Percentiles rank a stretch among this genome's conserved stretches.
Conservation (phyloP, 2,797 vertebrate species). For the Alectoris magna region DNA sequence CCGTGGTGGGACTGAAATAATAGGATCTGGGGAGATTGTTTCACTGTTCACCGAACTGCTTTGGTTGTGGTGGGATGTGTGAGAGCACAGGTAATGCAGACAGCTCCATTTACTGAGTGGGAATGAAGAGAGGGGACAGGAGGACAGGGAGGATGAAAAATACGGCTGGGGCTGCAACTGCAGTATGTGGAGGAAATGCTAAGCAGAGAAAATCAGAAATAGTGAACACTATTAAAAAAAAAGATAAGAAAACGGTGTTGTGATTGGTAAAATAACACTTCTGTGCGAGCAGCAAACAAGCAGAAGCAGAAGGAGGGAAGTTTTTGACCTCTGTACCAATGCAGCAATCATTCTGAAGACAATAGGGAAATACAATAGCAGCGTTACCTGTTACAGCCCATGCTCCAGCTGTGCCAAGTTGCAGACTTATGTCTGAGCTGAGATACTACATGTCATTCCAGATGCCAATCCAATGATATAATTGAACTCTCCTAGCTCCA, state of each 20-base stretch:
- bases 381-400: slow-evolving; percentile 57
- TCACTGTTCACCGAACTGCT: neutral
- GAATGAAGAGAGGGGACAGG: neutral
- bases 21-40: neutral
- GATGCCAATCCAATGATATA: slow-evolving; percentile 32
- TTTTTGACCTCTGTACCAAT: slow-evolving; percentile 55
- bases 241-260: slow-evolving; percentile 13
- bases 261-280: neutral
- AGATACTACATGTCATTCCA: slow-evolving; percentile 31
- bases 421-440: slow-evolving; percentile 51
- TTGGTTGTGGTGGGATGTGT: neutral
- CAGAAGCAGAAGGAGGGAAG: neutral
- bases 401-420: slow-evolving; percentile 60
- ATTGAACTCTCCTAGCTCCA: slow-evolving; percentile 22
- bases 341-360: slow-evolving; percentile 39
- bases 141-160: neutral
- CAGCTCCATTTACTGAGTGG: neutral
- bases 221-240: neutral
- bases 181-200: neutral
- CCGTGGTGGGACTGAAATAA: neutral
- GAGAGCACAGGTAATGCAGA: neutral
- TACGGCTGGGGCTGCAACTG: neutral
- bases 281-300: neutral
- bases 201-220: neutral
- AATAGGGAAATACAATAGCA: slow-evolving; percentile 73